Evolutionary conservation across 2,113 vertebrate species (phyloP).

Genomic region (Pachyramphus minor): DNA sequence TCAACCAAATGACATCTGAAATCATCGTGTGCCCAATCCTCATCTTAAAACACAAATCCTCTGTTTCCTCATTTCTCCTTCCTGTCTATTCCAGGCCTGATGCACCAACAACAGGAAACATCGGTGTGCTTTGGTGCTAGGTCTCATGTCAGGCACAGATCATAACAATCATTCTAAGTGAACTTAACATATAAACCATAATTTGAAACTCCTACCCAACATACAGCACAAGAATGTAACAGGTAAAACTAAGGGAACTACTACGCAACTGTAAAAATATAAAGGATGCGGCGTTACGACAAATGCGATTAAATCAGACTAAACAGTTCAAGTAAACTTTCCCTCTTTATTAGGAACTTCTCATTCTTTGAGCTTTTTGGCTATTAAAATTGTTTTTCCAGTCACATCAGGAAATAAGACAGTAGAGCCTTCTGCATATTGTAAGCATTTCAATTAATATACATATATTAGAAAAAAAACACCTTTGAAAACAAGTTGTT

Average conservation of each 20-base stretch:
- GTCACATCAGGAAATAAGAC: background rate
- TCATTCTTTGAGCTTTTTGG: background rate
- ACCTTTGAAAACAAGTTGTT: background rate
- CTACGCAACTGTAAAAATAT: background rate
- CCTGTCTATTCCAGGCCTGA: background rate
- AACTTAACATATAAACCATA: background rate
- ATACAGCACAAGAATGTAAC: background rate
- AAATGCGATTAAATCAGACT: background rate
- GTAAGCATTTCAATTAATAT: background rate
- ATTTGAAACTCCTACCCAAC: background rate
- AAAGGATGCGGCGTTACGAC: fast-evolving
- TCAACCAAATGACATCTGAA: background rate
- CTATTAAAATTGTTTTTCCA: background rate
- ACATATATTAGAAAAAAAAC: background rate
- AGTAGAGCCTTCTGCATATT: background rate
- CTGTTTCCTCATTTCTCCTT: background rate
- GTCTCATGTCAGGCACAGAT: background rate
- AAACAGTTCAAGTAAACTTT: background rate
- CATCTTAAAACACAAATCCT: background rate
- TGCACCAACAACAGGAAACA: background rate
- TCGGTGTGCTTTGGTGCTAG: background rate
- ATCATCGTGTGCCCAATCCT: background rate
- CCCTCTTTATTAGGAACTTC: background rate
- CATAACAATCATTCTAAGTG: background rate
- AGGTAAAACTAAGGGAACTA: background rate